Conservation (phyloP, 1,140 invertebrate species). For the Asbolus verrucosus region DNA sequence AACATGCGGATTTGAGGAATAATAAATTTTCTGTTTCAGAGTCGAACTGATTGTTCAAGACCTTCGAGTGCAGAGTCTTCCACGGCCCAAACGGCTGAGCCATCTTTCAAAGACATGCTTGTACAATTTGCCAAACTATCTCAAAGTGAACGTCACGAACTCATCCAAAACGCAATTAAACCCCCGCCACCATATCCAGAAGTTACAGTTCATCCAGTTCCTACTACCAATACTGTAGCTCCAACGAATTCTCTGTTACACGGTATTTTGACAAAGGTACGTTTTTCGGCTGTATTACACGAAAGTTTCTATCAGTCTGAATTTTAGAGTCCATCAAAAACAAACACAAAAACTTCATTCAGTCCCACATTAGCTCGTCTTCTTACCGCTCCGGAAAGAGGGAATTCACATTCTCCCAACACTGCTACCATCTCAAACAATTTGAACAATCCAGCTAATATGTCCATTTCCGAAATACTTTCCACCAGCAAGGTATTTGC, state of each 20-base stretch:
- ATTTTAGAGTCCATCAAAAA: conserved; percentile 63
- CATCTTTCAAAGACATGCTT: conserved; percentile 82
- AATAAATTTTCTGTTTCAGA: conserved; percentile 43
- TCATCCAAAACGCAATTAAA: conserved; percentile 55
- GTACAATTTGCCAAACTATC: conserved; percentile 79
- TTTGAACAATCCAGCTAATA: conserved; percentile 60
- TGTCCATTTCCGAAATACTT: conserved; percentile 72
- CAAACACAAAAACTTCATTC: conserved; percentile 71
- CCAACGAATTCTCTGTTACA: conserved; percentile 77
- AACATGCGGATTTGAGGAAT: not conserved
- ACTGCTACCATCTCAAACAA: conserved; percentile 43
- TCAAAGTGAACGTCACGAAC: conserved; percentile 68
- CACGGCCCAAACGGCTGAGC: conserved; percentile 59
- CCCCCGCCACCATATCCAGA: conserved; percentile 80
- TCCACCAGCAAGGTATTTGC: conserved; percentile 73
- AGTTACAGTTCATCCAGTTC: conserved; percentile 80
- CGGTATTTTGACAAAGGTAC: conserved; percentile 80
- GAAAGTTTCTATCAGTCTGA: no score
- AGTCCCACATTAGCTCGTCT: conserved; percentile 83
- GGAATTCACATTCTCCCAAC: conserved; percentile 55
- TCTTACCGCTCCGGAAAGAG: conserved; percentile 76
- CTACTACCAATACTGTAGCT: conserved; percentile 61
- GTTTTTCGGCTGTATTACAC: not conserved
- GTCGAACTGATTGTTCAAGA: conserved; percentile 62
- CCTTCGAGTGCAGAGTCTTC: conserved; percentile 70